Evolutionary conservation across 2,797 vertebrate species (phyloP).

Genomic region (Malurus leucopterus): DNA sequence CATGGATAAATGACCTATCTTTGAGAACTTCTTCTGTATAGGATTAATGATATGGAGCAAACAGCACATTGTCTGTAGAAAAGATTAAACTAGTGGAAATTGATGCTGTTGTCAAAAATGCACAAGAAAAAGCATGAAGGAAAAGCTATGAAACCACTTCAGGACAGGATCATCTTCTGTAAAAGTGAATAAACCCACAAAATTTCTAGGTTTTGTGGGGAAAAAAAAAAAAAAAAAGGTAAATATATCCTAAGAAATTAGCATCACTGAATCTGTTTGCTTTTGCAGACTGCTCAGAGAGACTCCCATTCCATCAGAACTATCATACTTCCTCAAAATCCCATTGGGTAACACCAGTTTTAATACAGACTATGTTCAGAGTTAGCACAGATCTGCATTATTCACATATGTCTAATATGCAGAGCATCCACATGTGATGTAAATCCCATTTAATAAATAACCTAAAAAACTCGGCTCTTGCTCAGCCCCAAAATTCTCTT

Average conservation of each 20-base stretch:
- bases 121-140: neutral
- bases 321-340: neutral
- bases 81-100: neutral
- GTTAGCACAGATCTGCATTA: neutral
- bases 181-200: neutral
- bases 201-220: neutral
- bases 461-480: neutral
- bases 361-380: neutral
- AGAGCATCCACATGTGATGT: neutral
- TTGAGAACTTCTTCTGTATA: neutral
- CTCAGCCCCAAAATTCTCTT: neutral
- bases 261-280: neutral
- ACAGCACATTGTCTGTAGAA: neutral
- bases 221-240: neutral
- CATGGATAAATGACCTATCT: neutral
- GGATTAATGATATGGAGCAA: neutral
- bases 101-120: neutral
- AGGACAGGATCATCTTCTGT: neutral
- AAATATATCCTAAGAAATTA: neutral
- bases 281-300: neutral
- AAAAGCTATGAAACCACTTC: neutral
- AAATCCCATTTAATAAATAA: neutral
- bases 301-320: neutral
- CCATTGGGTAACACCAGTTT: neutral
- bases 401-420: neutral